Evolutionary conservation across 2,888 invertebrate species (phyloP).

Genomic region (Agrotis puta): DNA sequence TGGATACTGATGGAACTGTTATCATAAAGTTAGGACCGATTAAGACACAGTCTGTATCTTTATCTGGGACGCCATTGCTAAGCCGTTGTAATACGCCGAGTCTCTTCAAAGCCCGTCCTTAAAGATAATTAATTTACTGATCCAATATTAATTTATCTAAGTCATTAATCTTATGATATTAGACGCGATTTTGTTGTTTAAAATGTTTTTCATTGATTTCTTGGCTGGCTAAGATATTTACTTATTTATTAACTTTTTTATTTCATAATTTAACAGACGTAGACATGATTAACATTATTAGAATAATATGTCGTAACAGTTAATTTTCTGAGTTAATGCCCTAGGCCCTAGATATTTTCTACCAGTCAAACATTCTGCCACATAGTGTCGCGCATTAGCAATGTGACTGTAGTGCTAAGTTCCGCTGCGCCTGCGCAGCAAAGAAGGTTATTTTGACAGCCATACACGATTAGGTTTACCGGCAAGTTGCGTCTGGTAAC

Average conservation of each 20-base stretch:
- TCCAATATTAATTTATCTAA: conserved; percentile 47
- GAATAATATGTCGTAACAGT: too few species aligned
- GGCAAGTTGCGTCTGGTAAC: too few species aligned
- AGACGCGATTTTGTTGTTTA: conserved; percentile 11
- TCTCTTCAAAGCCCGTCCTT: conserved; percentile 21
- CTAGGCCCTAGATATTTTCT: too few species aligned
- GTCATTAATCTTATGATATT: conserved; percentile 49
- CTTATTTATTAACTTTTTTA: not conserved
- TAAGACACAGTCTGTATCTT: conserved; percentile 8
- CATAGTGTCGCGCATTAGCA: too few species aligned
- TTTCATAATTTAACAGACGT: not conserved
- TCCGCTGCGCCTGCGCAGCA: too few species aligned
- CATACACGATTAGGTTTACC: too few species aligned
- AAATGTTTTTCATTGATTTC: conserved; percentile 1
- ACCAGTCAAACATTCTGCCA: too few species aligned
- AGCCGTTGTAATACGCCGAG: conserved; percentile 35
- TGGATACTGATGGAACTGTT: conserved; percentile 21
- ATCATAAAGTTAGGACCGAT: conserved; percentile 20
- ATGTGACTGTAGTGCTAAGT: too few species aligned
- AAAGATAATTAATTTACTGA: conserved; percentile 55
- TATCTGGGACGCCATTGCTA: conserved; percentile 19
- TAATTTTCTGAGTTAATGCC: too few species aligned
- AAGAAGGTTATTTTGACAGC: too few species aligned
- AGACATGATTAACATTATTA: not conserved
- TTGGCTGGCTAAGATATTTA: not conserved